phyloP scores from a whole-genome alignment of 2,888 invertebrate species.

The Phalera bucephala region DNA sequence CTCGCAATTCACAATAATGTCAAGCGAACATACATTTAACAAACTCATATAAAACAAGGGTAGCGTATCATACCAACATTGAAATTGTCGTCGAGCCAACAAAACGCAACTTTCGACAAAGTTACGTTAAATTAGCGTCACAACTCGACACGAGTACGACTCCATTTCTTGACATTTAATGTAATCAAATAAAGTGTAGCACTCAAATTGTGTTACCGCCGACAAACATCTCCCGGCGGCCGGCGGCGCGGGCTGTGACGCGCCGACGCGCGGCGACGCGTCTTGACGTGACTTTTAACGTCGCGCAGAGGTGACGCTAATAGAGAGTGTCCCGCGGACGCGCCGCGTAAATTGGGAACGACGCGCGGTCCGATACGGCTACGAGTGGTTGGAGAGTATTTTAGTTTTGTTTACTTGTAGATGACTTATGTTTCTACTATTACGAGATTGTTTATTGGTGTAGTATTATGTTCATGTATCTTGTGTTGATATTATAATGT shows the following conservation, averaged over 20 bases:
- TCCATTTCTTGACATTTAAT: slow-evolving; percentile 18
- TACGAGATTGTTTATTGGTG: no score
- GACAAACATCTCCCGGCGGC: slow-evolving; percentile 3
- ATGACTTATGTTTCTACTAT: no score
- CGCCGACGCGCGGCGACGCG: slow-evolving; percentile 1
- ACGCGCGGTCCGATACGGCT: neutral
- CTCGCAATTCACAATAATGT: neutral
- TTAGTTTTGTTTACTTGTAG: no score
- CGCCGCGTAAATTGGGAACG: neutral
- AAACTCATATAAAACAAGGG: neutral
- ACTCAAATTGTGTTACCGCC: slow-evolving; percentile 10
- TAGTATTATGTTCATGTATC: no score
- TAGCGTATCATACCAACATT: slow-evolving; percentile 1
- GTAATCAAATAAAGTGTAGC: slow-evolving; percentile 24
- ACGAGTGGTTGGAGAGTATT: no score
- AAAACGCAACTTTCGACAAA: slow-evolving; percentile 5
- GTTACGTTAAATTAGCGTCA: slow-evolving; percentile 6
- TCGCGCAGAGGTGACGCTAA: neutral
- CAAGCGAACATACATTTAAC: neutral
- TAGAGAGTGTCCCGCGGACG: neutral
- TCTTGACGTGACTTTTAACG: slow-evolving; percentile 4
- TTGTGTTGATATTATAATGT: no score
- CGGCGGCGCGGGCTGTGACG: neutral
- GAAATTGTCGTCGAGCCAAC: slow-evolving; percentile 1
- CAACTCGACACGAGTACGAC: slow-evolving; percentile 4